Evolutionary conservation across 2,113 vertebrate species (phyloP), one percentile per base, ranked within the genome.

Genomic region (Pheucticus melanocephalus): DNA sequence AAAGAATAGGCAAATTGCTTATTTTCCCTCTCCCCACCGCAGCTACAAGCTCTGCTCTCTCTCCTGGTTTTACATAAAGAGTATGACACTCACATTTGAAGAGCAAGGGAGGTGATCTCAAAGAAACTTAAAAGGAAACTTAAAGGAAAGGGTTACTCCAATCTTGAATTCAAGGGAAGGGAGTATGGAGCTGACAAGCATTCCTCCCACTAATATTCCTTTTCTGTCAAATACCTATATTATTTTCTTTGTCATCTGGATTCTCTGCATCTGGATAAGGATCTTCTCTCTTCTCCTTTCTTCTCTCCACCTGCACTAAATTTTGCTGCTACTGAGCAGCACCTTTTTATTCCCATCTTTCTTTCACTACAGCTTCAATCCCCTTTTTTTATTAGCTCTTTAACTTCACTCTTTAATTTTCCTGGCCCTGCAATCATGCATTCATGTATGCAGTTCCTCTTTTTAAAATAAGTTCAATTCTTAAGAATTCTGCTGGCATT

Each of bases 211-310:
- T 92, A 59, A 92, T 86, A 94, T 88, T 92, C 91, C 86, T 66
- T 73, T 90, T 92, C 95, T 92, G 88, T 96, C 95, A 94, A 93
- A 88, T 93, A 93, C 72, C 91, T 93, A 3, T 95, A 81, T 95
- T 94, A 77, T 86, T 96, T 91, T 93, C 92, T 95, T 95, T 97
- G 96, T 97, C 63, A 92, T 94, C 76, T 90, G 82, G 92, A 88
- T 94, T 92, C 63, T 90, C 75, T 93, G 68, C 63, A 93, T 90
- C 82, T 80, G 85, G 90, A 86, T 82, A 64, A 73, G 80, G 82
- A 90, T 93, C 76, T 83, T 96, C 81, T 79, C 16, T 87, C 19
- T 92, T 86, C 50, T 90, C 60, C 60, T 89, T 92, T 92, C 73
- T 57, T 91, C 44, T 86, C 30, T 66, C 31, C 44, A 76, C 31